Evolutionary conservation across 2,888 invertebrate species (phyloP).

Genomic region (Agonopterix heracliana): DNA sequence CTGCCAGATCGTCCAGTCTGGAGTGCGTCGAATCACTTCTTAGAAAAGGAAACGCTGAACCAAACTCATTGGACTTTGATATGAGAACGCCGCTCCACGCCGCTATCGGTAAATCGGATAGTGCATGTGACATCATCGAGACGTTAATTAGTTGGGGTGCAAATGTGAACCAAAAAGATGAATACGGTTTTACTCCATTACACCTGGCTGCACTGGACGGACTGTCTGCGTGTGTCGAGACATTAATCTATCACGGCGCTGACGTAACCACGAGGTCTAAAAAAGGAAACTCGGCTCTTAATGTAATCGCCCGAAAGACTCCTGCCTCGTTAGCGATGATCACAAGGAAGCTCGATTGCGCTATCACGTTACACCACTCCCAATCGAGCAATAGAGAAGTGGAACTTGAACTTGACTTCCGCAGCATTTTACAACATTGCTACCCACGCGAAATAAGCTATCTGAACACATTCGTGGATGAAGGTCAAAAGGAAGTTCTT

Average conservation of each 20-base stretch:
- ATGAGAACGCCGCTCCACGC: conserved; percentile 89
- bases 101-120: conserved; percentile 88
- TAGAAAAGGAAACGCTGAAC: conserved; percentile 84
- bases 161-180: conserved; percentile 89
- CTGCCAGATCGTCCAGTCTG: conserved; percentile 85
- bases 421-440: conserved; percentile 87
- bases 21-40: conserved; percentile 88
- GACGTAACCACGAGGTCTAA: conserved; percentile 93
- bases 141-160: conserved; percentile 86
- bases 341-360: conserved; percentile 87
- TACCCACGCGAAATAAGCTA: conserved; percentile 91
- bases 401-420: conserved; percentile 87
- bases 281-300: conserved; percentile 90
- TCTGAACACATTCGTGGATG: conserved; percentile 90
- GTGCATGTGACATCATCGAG: conserved; percentile 88
- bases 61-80: conserved; percentile 87
- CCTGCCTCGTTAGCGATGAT: conserved; percentile 90
- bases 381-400: conserved; percentile 88
- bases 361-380: conserved; percentile 85
- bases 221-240: conserved; percentile 88
- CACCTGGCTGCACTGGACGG: conserved; percentile 92
- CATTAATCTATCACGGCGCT: conserved; percentile 88
- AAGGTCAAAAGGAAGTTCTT: conserved; percentile 91
- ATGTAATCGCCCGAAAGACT: conserved; percentile 90
- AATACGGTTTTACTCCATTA: conserved; percentile 89